Evolutionary conservation across 2,797 vertebrate species (phyloP).

Genomic region (Dromococcyx pavoninus): DNA sequence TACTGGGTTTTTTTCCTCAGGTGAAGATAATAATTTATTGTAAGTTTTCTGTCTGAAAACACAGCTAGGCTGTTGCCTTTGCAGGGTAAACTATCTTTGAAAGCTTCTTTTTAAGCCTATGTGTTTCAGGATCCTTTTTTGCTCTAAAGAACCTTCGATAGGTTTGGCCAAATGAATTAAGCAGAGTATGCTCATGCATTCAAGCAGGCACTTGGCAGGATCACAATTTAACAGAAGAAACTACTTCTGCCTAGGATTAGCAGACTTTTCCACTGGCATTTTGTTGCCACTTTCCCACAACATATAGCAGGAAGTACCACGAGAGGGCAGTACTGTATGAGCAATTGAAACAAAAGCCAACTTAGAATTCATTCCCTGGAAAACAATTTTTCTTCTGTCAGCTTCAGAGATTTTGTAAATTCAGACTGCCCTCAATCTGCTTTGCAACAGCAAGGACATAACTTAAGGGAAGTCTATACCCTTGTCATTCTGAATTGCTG

Average conservation of each 20-base stretch:
- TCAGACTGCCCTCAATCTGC: not conserved
- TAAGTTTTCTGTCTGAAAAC: not conserved
- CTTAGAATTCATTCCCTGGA: not conserved
- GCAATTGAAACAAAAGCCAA: not conserved
- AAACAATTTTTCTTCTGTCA: not conserved
- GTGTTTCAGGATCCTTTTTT: not conserved
- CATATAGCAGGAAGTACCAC: not conserved
- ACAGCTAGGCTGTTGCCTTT: not conserved
- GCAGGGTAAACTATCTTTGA: not conserved
- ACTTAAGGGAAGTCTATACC: not conserved
- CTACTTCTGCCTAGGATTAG: not conserved
- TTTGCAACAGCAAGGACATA: not conserved
- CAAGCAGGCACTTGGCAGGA: not conserved
- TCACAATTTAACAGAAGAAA: not conserved
- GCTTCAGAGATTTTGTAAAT: not conserved
- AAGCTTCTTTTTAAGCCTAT: not conserved
- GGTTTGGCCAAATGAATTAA: not conserved
- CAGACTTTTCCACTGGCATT: not conserved
- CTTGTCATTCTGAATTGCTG: not conserved
- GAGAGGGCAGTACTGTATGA: slow-evolving; percentile 72
- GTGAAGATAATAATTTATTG: not conserved
- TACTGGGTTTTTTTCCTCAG: not conserved
- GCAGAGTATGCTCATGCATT: not conserved
- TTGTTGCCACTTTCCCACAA: not conserved
- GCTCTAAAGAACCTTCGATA: not conserved